Evolutionary conservation across 2,888 invertebrate genomes (phyloP), one percentile per base, ranked within the genome.

Genomic region (Dynastes tityus): DNA sequence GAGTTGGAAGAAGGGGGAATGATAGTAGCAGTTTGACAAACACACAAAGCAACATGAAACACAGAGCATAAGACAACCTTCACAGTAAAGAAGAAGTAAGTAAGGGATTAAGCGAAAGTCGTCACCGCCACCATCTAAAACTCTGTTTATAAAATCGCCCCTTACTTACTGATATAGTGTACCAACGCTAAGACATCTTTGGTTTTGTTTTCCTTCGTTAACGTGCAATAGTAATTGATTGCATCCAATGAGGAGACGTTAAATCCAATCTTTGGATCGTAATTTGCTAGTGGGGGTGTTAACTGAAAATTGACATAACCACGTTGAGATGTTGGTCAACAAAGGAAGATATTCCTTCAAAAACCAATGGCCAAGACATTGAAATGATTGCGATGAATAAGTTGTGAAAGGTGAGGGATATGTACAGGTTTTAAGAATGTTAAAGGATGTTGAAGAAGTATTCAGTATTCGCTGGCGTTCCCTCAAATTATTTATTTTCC

Each of bases 241-340:
- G 27, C 8, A 16, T 63, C 53, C 40, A 22, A 22, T 40, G 16
- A 22, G 11, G 16, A 40, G 8, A 67, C 6, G 6, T 32, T 58
- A 27, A 58, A 77, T 40, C 77, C 77, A 32, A 77, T 68, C 55
- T 77, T 77, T 29, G 77, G 77, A 77, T 77, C 68, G 55, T 74
- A 74, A 16, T 27, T 61, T 16, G 67, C 49, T 16, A 49, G 2
- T 32, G 67, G n/a, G 16, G 49, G 9, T 9, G 27, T n/a, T 67
- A 67, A 67, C 67, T 67, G 67, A 45, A 67, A 67, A 67, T 45
- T 29, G 11, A 32, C 8, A 61, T 22, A 27, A 11, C 11, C 16
- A 16, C 9, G 5, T 53, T 16, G 22, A 22, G 22, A 58, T 16
- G 22, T 22, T 22, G n/a, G 5, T 22, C 55, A 2, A 22, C 4